Evolutionary conservation across 2,888 invertebrate species (phyloP), one percentile per base, ranked within the genome.

Genomic region (Crocallis elinguaria): DNA sequence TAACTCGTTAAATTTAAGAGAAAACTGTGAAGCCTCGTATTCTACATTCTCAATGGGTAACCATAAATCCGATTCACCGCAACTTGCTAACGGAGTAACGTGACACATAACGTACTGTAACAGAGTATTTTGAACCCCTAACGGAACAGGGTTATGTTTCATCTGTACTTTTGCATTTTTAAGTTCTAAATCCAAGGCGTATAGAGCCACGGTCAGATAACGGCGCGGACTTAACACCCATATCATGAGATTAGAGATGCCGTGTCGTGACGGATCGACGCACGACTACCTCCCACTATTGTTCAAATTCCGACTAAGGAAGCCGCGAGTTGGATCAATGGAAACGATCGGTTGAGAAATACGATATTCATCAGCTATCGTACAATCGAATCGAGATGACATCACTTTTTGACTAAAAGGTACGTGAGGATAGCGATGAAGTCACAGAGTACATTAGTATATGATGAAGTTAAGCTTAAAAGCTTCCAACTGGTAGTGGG

Each of bases 21-120:
- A 49, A 49, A 49, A 41, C 41, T 35, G 49, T 21, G 35, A 35
- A 49, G 17, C 35, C 29, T 27, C 48, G 1, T 39, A 29, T 29
- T 49, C 49, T 9, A 49, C 49, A 41, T 49, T 29, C 41, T 21
- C n/a, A 21, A 32, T 21, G 12, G 21, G 11, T 19, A 2, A n/a
- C 11, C 14, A 14, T 41, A 29, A 41, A 35, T 11, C 7, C 11
- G 14, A 38, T 23, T 39, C 17, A 29, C 39, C 38, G 32, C 30
- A 14, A 46, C 16, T 30, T 16, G 12, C 17, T 25, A 32, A 33
- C 41, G 46, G 19, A 27, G 7, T 13, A n/a, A 41, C 14, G n/a
- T 33, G 38, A 33, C 48, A 46, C n/a, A 32, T 17, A 48, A 37
- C 16, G 5, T 14, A 3, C 19, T 2, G 7, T 8, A 23, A 23